Base-by-base conservation (phyloP, 2,797 vertebrate genomes). In the Novumbra hubbsi region DNA sequence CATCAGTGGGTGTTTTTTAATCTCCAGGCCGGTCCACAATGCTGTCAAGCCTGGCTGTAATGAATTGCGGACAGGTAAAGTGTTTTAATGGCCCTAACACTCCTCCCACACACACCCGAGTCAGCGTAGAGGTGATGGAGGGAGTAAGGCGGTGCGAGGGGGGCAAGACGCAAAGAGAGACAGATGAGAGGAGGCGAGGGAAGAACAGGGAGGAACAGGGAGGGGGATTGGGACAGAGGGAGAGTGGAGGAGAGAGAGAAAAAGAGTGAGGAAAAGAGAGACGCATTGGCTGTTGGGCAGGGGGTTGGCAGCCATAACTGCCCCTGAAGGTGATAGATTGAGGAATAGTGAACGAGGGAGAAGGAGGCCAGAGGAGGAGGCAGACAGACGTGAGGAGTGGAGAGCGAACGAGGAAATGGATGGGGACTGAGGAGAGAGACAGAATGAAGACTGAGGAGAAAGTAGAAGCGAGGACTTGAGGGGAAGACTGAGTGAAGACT, bases 41-140 rank as follows among this genome's bases (percentile, higher is more conserved):
- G 72, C 60, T 32, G 72, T 73, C 67, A 71, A 17, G 30, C 19
- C 38, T 17, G 65, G 79, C 66, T 50, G 83, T 80, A 75, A 81
- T 73, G 86, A 82, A 86, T 84, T 81, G 68, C 49, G 68, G 70
- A 64, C 2, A 24, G 72, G 57, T 63, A 75, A 79, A 79, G 76
- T 65, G 74, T 70, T 77, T 75, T 72, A 63, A 67, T 71, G 75
- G 66, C 73, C 50, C 30, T 67, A 78, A 41, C 32, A 55, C 32
- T 50, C 70, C 32, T 12, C 21, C 19, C 30, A 3, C 5, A n/a
- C 52, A 27, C 45, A 32, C n/a, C 19, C 19, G 75, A 84, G 81
- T 84, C 80, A 55, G 68, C 48, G 68, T 55, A 48, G 69, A 28
- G 75, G 72, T 9, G 27, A 24, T 38, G 27, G 57, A 48, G 38